A percentile compares a stretch with the other conserved stretches of the same genome.
phyloP scores from a whole-genome alignment of 1,140 invertebrate genomes.

The Batillaria attramentaria region DNA sequence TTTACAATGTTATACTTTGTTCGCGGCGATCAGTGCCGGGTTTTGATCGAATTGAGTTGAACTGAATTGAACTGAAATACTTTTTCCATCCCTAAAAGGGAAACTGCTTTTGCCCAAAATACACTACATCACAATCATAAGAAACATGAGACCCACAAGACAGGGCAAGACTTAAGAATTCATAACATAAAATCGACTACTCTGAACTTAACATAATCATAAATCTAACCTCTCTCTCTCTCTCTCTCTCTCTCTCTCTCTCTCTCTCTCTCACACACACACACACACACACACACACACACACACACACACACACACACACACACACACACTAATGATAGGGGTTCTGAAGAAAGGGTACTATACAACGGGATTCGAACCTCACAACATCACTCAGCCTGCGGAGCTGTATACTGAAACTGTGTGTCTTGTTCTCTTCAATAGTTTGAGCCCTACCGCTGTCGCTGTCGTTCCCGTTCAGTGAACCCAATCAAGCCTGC shows the following conservation, averaged over 20 bases:
- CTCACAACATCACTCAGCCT: not conserved
- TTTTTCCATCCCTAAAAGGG: no score
- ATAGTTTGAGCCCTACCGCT: no score
- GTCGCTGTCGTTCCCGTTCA: no score
- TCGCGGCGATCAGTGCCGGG: not conserved
- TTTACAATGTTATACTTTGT: not conserved
- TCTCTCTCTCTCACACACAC: not conserved
- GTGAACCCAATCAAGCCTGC: no score
- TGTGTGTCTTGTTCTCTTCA: slow-evolving; percentile 1
- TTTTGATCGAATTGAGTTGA: not conserved
- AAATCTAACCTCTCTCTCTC: not conserved
- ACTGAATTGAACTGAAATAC: no score
- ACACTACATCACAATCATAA: no score
- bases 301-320: not conserved
- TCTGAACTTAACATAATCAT: no score
- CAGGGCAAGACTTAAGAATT: no score
- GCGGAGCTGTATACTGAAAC: not conserved
- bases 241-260: not conserved
- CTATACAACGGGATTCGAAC: not conserved
- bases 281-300: not conserved
- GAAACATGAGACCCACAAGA: no score
- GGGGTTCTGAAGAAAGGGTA: not conserved
- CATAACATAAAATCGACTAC: no score
- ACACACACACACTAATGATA: not conserved
- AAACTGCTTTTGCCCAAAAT: no score